A percentile compares a stretch with the other conserved stretches of the same genome.
These are phyloP conservation scores for Cotesia vestalis DNA, from an alignment of 1,140 invertebrate genomes.

Conservation along the genomic window DNA sequence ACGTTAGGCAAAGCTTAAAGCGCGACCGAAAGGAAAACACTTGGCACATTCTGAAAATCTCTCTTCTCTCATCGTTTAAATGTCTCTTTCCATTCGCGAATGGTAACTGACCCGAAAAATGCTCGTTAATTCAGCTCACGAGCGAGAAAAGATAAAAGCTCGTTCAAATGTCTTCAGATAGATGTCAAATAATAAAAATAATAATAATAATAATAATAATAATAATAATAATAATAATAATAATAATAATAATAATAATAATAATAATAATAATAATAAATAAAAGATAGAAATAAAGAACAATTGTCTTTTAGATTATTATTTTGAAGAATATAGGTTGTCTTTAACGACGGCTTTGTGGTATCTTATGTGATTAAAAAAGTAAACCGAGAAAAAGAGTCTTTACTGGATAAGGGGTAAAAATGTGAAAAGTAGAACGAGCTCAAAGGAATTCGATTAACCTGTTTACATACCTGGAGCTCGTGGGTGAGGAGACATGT, in stretches of 20 bases:
- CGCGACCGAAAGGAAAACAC: constrained; percentile 32
- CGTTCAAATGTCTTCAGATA: constrained; percentile 24
- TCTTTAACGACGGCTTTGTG: no score
- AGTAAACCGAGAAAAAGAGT: no score
- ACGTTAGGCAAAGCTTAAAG: constrained; percentile 12
- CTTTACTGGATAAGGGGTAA: no score
- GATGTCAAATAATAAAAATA: not conserved
- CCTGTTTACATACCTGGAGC: constrained; percentile 67
- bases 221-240: not conserved
- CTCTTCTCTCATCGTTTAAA: constrained; percentile 25
- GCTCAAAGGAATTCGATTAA: constrained; percentile 21
- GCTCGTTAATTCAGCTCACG: constrained; percentile 27
- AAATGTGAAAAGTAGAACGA: not conserved
- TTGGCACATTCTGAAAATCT: constrained; percentile 29
- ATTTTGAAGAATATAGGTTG: no score
- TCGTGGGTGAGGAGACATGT: constrained; percentile 68
- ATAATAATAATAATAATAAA: not conserved
- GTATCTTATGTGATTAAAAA: no score
- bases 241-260: no score
- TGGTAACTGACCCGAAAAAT: constrained; percentile 31
- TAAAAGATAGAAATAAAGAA: constrained; percentile 1
- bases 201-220: no score
- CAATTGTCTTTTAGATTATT: constrained; percentile 3
- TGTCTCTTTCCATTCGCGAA: constrained; percentile 25
- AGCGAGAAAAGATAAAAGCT: constrained; percentile 25